Conservation (phyloP, 2,113 vertebrate genomes). For the Cyphomyrus plagiostoma region DNA sequence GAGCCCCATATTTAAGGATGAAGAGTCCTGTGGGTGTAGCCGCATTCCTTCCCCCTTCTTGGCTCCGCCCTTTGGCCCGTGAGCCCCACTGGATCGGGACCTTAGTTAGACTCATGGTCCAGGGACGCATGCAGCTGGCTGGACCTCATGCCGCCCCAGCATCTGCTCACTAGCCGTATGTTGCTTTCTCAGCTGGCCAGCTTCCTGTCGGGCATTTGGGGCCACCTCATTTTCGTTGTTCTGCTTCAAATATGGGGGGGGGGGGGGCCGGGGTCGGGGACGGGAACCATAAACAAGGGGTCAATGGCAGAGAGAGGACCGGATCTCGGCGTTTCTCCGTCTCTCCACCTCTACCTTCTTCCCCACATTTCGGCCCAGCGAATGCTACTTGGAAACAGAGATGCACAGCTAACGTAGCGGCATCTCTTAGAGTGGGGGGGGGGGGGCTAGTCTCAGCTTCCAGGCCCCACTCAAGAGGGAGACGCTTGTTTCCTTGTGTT, state of each 20-base stretch:
- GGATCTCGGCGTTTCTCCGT: background rate
- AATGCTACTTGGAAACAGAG: background rate
- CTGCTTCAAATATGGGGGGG: background rate
- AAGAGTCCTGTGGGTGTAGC: background rate
- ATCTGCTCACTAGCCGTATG: background rate
- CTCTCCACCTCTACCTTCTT: background rate
- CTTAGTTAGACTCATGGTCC: background rate
- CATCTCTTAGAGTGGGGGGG: background rate
- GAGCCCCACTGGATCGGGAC: background rate
- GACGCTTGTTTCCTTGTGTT: background rate
- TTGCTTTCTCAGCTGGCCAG: slow-evolving; percentile 10
- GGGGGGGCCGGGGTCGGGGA: background rate
- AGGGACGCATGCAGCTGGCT: background rate
- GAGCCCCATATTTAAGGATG: background rate
- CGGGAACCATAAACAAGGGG: background rate
- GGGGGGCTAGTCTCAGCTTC: background rate
- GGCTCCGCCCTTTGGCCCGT: background rate
- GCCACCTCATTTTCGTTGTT: background rate
- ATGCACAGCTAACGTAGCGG: background rate
- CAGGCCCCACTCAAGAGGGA: background rate
- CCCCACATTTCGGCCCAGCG: background rate
- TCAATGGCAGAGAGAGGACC: background rate
- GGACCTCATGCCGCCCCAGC: background rate
- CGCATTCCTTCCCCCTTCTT: background rate
- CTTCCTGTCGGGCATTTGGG: background rate